phyloP scores from a whole-genome alignment of 2,888 invertebrate species.

The Lacanobia wlatinum region DNA sequence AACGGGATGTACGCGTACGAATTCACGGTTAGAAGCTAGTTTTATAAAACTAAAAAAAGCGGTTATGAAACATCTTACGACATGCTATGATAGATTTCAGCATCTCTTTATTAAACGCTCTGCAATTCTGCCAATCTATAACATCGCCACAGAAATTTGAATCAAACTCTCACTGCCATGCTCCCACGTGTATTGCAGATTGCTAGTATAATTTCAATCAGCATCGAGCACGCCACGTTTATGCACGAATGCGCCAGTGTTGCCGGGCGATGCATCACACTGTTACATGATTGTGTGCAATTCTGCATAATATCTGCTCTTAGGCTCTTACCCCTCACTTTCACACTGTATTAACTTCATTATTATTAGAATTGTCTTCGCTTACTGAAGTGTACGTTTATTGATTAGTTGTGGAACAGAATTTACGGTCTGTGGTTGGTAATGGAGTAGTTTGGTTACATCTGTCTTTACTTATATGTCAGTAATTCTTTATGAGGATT shows the following conservation, averaged over 20 bases:
- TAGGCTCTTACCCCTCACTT: constrained; percentile 52
- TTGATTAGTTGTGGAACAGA: constrained; percentile 47
- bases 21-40: too few relatives aligned
- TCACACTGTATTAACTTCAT: constrained; percentile 46
- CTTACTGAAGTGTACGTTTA: constrained; percentile 34
- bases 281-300: constrained; percentile 62
- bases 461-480: constrained; percentile 5
- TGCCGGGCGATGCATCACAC: constrained; percentile 53
- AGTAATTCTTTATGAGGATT: constrained; percentile 29
- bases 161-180: constrained; percentile 37
- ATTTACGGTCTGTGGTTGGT: constrained; percentile 50
- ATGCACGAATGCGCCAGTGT: constrained; percentile 60
- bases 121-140: constrained; percentile 16
- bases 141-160: constrained; percentile 14
- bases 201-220: constrained; percentile 56
- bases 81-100: constrained; percentile 19
- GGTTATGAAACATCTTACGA: constrained; percentile 1
- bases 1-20: too few relatives aligned
- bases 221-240: constrained; percentile 56
- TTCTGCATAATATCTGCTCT: constrained; percentile 56
- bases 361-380: constrained; percentile 55
- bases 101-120: constrained; percentile 14
- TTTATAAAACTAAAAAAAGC: constrained; percentile 5
- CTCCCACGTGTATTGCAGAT: constrained; percentile 57
- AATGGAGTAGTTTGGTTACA: constrained; percentile 52